These are phyloP conservation scores for Deroplatys truncata DNA, from an alignment of 2,888 invertebrate species.

Conservation along the genomic window DNA sequence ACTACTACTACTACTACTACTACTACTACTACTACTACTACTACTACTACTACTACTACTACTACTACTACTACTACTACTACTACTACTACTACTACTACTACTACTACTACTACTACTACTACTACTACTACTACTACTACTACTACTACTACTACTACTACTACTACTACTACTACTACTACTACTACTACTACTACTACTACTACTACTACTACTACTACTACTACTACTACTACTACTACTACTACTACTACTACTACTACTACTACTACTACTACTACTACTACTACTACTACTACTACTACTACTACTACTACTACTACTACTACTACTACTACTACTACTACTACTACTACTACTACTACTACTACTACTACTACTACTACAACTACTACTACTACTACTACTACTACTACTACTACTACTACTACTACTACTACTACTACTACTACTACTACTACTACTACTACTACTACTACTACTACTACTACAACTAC, in stretches of 20 bases:
- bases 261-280: constrained; percentile 6
- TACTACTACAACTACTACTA: neutral
- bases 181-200: constrained; percentile 6
- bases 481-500: too few relatives aligned
- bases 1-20: constrained; percentile 6
- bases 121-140: constrained; percentile 6
- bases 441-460: too few relatives aligned
- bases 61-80: constrained; percentile 6
- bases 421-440: too few relatives aligned
- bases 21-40: constrained; percentile 6
- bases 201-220: constrained; percentile 6
- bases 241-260: constrained; percentile 6
- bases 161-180: constrained; percentile 6
- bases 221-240: constrained; percentile 6
- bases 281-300: constrained; percentile 6
- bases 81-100: constrained; percentile 6
- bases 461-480: too few relatives aligned
- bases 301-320: constrained; percentile 6
- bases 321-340: constrained; percentile 6
- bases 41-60: constrained; percentile 6
- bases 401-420: too few relatives aligned
- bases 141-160: constrained; percentile 6
- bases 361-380: neutral
- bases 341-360: neutral
- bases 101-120: constrained; percentile 6